Conservation (phyloP, 2,888 invertebrate species). For the Lobophora halterata region DNA sequence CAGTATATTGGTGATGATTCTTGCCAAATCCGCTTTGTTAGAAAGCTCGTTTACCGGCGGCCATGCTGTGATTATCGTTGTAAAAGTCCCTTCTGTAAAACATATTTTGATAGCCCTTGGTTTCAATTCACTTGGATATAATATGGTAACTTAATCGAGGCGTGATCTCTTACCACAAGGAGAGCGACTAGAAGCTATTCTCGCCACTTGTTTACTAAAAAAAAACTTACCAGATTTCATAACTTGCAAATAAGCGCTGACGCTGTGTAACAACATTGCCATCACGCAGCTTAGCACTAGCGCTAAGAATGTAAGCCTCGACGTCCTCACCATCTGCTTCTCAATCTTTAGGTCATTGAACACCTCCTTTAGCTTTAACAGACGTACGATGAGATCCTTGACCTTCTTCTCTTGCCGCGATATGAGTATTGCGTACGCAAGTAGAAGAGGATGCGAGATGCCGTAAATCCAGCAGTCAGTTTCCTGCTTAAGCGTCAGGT, state of each 20-base stretch:
- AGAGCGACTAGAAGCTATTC: no score
- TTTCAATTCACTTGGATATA: no score
- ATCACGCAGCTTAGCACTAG: slow-evolving; percentile 14
- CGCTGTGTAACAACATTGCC: slow-evolving; percentile 12
- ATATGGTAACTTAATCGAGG: no score
- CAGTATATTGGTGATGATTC: slow-evolving; percentile 33
- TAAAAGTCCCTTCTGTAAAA: slow-evolving; percentile 41
- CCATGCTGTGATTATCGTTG: slow-evolving; percentile 43
- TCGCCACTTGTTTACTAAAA: no score
- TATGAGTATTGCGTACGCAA: slow-evolving; percentile 11
- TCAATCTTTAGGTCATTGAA: slow-evolving; percentile 21
- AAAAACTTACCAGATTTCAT: slow-evolving; percentile 17
- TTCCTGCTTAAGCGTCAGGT: slow-evolving; percentile 22
- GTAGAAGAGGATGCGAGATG: slow-evolving; percentile 16
- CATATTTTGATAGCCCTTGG: no score
- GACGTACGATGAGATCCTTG: slow-evolving; percentile 11
- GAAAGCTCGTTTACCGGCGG: slow-evolving; percentile 42
- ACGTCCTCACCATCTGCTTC: slow-evolving; percentile 16
- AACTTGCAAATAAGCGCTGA: slow-evolving; percentile 14
- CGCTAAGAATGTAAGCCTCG: slow-evolving; percentile 9
- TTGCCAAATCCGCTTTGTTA: slow-evolving; percentile 25
- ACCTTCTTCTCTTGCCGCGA: slow-evolving; percentile 8
- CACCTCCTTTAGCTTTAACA: slow-evolving; percentile 11
- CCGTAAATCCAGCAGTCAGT: slow-evolving; percentile 21
- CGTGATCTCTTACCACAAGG: neutral